Conservation (phyloP, 2,113 vertebrate genomes). For the Electrona antarctica region DNA sequence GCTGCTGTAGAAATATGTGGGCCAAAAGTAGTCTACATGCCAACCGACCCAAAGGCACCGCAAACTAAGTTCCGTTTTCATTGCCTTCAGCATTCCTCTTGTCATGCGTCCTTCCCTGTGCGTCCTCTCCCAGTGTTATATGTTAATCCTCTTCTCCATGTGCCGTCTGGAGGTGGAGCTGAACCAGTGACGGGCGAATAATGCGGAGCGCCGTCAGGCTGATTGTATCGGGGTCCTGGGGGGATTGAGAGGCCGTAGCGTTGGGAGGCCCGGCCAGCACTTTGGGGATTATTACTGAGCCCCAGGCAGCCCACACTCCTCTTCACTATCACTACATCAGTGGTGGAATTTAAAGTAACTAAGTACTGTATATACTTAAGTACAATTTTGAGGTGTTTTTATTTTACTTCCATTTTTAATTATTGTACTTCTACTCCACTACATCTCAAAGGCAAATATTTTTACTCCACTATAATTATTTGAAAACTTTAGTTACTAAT, state of each 20-base stretch:
- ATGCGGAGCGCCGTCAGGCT: constrained; percentile 43
- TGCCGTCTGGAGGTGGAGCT: constrained; percentile 27
- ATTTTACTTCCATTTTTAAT: too few relatives aligned
- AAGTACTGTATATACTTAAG: too few relatives aligned
- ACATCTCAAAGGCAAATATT: too few relatives aligned
- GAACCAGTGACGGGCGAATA: constrained; percentile 51
- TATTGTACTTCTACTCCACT: too few relatives aligned
- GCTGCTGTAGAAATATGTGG: not conserved
- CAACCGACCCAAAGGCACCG: not conserved
- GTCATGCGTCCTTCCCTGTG: constrained; percentile 10
- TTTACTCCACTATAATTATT: too few relatives aligned
- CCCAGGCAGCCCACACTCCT: constrained; percentile 30
- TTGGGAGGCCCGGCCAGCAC: constrained; percentile 41
- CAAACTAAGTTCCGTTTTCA: not conserved
- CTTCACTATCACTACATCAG: not conserved
- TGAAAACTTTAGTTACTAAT: too few relatives aligned
- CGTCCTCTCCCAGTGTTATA: not conserved
- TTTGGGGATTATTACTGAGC: constrained; percentile 56
- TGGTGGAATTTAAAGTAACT: too few relatives aligned
- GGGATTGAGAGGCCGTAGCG: constrained; percentile 60
- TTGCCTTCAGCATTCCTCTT: not conserved
- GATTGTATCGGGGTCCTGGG: constrained; percentile 37
- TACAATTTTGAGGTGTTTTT: too few relatives aligned
- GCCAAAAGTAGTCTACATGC: not conserved
- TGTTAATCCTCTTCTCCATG: constrained; percentile 20